Conservation (phyloP, 2,797 vertebrate species). For the Pteropus rufus region DNA sequence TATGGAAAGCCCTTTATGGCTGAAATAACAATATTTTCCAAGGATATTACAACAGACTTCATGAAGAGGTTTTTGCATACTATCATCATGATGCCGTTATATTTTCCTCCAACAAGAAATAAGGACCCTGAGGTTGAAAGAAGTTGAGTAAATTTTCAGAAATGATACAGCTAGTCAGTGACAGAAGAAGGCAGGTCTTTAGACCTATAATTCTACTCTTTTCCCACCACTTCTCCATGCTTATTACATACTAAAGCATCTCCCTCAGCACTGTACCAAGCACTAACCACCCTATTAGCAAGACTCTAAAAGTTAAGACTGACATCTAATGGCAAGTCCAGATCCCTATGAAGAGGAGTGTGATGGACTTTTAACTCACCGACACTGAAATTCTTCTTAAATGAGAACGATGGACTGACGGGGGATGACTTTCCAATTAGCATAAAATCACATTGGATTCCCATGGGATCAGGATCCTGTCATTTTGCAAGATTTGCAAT, state of each 20-base stretch:
- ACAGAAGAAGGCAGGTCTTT: neutral
- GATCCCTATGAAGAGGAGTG: neutral
- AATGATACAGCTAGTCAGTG: neutral
- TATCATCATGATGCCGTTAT: neutral
- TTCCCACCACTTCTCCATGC: neutral
- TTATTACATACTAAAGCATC: neutral
- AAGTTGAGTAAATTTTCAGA: neutral
- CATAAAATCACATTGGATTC: neutral
- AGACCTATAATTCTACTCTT: neutral
- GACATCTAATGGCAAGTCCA: slow-evolving; percentile 47
- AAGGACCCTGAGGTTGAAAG: neutral
- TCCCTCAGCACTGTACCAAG: neutral
- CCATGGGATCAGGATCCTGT: neutral
- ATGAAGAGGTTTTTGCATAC: neutral
- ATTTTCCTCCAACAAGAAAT: neutral
- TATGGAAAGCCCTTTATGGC: neutral
- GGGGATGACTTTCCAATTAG: neutral
- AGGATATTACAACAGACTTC: neutral
- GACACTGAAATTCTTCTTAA: neutral
- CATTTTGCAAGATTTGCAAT: neutral
- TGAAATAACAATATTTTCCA: neutral
- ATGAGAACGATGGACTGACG: neutral
- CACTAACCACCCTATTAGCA: neutral
- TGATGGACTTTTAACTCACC: neutral
- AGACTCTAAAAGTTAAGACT: slow-evolving; percentile 37